phyloP scores from a whole-genome alignment of 2,797 vertebrate species.

The Hydrophis major region DNA sequence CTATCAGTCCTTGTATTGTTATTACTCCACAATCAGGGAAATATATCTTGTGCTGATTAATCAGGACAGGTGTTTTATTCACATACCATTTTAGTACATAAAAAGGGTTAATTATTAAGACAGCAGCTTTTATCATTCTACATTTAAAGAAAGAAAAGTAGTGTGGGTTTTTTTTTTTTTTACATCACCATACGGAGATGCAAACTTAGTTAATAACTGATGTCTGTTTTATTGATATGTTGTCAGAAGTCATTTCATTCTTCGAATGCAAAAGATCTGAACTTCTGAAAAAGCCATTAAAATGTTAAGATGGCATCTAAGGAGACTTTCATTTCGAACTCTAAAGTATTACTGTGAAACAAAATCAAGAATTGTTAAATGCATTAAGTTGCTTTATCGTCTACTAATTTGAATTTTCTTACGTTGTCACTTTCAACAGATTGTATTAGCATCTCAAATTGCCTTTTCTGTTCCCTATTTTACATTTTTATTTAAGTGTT shows the following conservation, averaged over 20 bases:
- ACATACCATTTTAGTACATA: not conserved
- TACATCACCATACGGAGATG: not conserved
- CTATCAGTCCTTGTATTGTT: not conserved
- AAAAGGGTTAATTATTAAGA: not conserved
- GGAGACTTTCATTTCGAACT: not conserved
- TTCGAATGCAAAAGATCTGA: not conserved
- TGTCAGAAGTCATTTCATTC: not conserved
- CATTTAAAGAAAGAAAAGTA: not conserved
- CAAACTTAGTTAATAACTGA: not conserved
- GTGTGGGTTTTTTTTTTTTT: not conserved
- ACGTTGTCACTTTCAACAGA: not conserved
- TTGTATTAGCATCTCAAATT: not conserved
- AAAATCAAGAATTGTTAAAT: not conserved
- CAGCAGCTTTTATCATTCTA: not conserved
- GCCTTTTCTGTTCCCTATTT: not conserved
- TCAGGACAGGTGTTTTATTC: not conserved
- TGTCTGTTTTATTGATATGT: not conserved
- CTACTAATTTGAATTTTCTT: not conserved
- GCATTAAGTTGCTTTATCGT: not conserved
- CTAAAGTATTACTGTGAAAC: not conserved
- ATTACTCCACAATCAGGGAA: not conserved
- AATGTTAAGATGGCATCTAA: not conserved
- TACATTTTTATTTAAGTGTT: not conserved
- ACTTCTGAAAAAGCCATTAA: not conserved
- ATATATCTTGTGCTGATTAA: not conserved